These are phyloP conservation scores for Drosophila helvetica DNA, from an alignment of 2,888 invertebrate genomes.

Conservation along the genomic window DNA sequence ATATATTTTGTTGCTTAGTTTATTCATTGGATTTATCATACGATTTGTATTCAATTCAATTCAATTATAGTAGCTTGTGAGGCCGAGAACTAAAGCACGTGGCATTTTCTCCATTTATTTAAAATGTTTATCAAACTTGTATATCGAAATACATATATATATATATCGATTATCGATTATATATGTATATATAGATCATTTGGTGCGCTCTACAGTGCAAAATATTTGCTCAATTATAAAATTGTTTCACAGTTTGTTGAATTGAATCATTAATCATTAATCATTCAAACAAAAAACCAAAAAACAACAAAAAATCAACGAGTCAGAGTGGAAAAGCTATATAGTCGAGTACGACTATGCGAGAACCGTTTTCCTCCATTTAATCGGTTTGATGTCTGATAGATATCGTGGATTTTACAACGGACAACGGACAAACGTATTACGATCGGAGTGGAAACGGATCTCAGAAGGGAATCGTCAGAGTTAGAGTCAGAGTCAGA, in stretches of 20 bases:
- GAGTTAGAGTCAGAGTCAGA: background rate
- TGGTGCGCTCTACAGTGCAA: conserved; percentile 74
- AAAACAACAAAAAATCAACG: background rate
- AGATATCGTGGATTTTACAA: background rate
- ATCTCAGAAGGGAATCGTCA: too few relatives aligned
- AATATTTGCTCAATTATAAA: conserved; percentile 72
- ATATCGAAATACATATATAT: conserved; percentile 25
- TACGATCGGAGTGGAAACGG: background rate
- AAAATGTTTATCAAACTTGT: conserved; percentile 61
- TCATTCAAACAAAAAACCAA: conserved; percentile 19
- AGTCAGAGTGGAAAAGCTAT: background rate
- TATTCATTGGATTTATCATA: conserved; percentile 18
- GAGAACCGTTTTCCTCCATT: background rate
- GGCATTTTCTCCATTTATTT: conserved; percentile 47
- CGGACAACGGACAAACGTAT: background rate
- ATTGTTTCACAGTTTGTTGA: conserved; percentile 66
- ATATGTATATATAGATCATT: conserved; percentile 34
- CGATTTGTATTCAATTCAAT: conserved; percentile 33
- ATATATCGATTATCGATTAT: conserved; percentile 34
- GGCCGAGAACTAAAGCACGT: conserved; percentile 59
- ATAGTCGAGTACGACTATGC: background rate
- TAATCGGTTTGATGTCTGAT: background rate
- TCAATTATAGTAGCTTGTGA: conserved; percentile 34
- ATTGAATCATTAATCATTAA: too few relatives aligned
- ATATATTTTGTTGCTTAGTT: conserved; percentile 10